A percentile compares a stretch with the other conserved stretches of the same genome.
phyloP scores from a whole-genome alignment of 2,888 invertebrate genomes.

The Operophtera brumata region DNA sequence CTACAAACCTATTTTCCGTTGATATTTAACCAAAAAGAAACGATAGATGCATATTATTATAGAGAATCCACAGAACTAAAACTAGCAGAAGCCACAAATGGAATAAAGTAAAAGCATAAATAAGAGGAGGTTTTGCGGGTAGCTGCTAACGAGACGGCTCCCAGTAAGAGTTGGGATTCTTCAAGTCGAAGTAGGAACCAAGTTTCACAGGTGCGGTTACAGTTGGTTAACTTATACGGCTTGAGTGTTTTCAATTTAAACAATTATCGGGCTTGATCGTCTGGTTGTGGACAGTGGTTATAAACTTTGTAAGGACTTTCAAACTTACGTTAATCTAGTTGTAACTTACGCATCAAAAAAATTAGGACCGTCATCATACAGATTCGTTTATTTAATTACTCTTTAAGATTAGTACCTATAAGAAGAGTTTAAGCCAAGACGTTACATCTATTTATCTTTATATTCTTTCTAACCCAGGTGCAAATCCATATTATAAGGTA shows the following conservation, averaged over 20 bases:
- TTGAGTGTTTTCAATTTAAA: constrained; percentile 54
- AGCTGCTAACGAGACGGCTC: constrained; percentile 66
- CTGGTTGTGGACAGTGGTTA: constrained; percentile 8
- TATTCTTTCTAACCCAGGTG: too few relatives aligned
- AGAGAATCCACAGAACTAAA: constrained; percentile 24
- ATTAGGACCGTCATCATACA: too few relatives aligned
- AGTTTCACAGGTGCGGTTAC: constrained; percentile 62
- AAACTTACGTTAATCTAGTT: neutral
- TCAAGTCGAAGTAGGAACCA: constrained; percentile 45
- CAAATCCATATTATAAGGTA: too few relatives aligned
- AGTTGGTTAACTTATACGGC: constrained; percentile 40
- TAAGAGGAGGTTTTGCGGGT: constrained; percentile 72
- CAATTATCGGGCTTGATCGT: constrained; percentile 47
- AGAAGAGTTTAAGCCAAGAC: too few relatives aligned
- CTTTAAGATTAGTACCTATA: too few relatives aligned
- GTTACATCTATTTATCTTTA: too few relatives aligned
- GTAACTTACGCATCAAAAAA: too few relatives aligned
- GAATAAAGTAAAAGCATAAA: constrained; percentile 74
- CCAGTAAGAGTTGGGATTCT: constrained; percentile 55
- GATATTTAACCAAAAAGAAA: too few relatives aligned
- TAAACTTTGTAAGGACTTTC: constrained; percentile 1
- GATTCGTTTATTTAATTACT: too few relatives aligned
- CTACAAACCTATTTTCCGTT: too few relatives aligned
- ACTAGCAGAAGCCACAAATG: constrained; percentile 52
- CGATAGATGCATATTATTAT: neutral